Evolutionary conservation across 2,113 vertebrate genomes (phyloP).

Genomic region (Epinephelus fuscoguttatus): DNA sequence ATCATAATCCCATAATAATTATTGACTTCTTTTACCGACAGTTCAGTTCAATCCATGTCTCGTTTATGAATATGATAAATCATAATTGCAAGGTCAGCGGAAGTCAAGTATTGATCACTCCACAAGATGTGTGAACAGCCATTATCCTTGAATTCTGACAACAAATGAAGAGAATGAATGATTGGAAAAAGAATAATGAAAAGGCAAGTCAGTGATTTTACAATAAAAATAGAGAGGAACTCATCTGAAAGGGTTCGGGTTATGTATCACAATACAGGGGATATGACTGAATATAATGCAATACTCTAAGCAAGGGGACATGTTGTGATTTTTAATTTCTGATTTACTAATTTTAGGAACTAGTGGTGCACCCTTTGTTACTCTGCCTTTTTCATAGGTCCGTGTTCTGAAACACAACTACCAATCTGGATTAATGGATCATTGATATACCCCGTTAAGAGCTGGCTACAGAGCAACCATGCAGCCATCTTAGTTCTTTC

Average conservation of each 20-base stretch:
- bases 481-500: no score
- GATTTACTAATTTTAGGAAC: no score
- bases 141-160: slow-evolving; percentile 33
- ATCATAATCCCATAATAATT: slow-evolving; percentile 68
- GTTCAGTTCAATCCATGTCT: slow-evolving; percentile 63
- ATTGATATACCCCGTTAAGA: no score
- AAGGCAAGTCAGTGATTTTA: slow-evolving; percentile 26
- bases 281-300: no score
- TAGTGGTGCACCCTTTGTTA: no score
- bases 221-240: slow-evolving; percentile 19
- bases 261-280: no score
- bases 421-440: no score
- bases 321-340: no score
- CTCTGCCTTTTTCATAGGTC: no score
- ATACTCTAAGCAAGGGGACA: no score
- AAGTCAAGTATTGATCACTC: slow-evolving; percentile 74
- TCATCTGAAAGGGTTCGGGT: neutral
- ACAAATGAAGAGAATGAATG: slow-evolving; percentile 11
- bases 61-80: slow-evolving; percentile 75
- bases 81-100: slow-evolving; percentile 68
- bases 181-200: slow-evolving; percentile 25
- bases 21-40: slow-evolving; percentile 66
- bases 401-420: no score
- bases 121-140: slow-evolving; percentile 25
- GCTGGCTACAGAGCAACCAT: no score